Base-by-base conservation (phyloP, 1,140 invertebrate species). In the Wasmannia auropunctata region DNA sequence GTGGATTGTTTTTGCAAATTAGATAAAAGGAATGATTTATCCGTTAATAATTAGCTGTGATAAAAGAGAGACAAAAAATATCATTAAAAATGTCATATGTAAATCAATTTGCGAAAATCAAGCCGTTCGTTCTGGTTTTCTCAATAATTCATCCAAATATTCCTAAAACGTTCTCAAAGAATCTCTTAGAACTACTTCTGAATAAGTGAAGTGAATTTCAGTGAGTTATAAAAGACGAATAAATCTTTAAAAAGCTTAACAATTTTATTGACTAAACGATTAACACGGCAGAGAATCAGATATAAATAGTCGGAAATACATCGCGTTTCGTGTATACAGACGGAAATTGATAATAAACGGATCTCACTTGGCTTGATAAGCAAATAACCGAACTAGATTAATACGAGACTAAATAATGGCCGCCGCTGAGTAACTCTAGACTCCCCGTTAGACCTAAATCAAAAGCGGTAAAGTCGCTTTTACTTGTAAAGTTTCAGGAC, bases 361-460 rank as follows among this genome's bases (percentile, higher is more conserved):
- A 31, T 1, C n/a, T 22, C 7, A 37, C 25, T 72, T 43, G 25
- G 11, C 8, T 43, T 22, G 34, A 81, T 22, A 58, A 72, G 19
- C 43, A 70, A 80, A 81, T 43, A 70, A 65, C 31, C 25, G 31
- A 83, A 25, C 34, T 58, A 19, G 37, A 83, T 72, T 83, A 72
- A 46, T 34, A 8, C n/a, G n/a, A n/a, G n/a, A n/a, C 7, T 83
- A 58, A 81, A 81, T 70, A 80, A 80, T 80, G 10, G 8, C 22
- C 3, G 11, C 28, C 14, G 51, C n/a, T 37, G 28, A 16, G 14
- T 34, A 58, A 56, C 19, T 70, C 51, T 43, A 70, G 60, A 43
- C 16, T n/a, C n/a, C 46, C 7, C 22, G 19, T 3, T 25, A 22
- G 77, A 72, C 25, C 49, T 81, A 56, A 81, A 72, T 81, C 31